Percentiles rank a stretch among this genome's conserved stretches.
phyloP scores from a whole-genome alignment of 1,140 invertebrate genomes.

The Drosophila littoralis region DNA sequence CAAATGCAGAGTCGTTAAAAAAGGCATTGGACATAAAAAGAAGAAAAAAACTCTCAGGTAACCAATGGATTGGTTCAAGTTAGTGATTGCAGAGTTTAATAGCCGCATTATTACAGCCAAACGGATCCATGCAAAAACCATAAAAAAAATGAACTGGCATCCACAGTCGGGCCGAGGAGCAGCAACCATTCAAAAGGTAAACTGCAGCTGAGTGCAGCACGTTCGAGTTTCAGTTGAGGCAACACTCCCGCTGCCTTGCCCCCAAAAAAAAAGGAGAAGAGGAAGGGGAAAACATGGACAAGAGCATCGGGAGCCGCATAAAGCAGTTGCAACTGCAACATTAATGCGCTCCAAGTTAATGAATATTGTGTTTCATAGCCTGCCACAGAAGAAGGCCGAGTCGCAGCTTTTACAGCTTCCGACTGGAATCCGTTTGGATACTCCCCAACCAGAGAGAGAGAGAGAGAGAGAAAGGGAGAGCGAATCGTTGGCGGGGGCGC shows the following conservation, averaged over 20 bases:
- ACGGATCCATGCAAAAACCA: constrained; percentile 68
- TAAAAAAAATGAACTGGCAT: constrained; percentile 63
- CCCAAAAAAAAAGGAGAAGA: neutral
- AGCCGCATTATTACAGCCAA: constrained; percentile 75
- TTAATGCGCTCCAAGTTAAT: constrained; percentile 79
- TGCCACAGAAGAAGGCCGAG: constrained; percentile 60
- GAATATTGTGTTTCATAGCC: constrained; percentile 82
- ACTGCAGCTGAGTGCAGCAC: constrained; percentile 11
- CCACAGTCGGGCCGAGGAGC: constrained; percentile 28
- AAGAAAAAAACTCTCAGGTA: constrained; percentile 56
- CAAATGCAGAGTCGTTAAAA: constrained; percentile 21
- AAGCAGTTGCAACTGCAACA: constrained; percentile 58
- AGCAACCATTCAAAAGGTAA: neutral
- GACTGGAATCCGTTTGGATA: constrained; percentile 73
- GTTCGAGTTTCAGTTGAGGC: constrained; percentile 52
- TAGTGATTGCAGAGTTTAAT: constrained; percentile 74
- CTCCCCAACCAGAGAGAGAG: neutral
- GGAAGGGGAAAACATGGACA: no score
- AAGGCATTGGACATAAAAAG: neutral
- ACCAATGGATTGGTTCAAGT: constrained; percentile 76
- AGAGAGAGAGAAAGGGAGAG: neutral
- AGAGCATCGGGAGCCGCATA: constrained; percentile 39
- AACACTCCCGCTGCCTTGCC: constrained; percentile 9
- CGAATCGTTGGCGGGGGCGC: no score
- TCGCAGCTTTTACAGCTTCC: constrained; percentile 75